Evolutionary conservation across 2,797 vertebrate genomes (phyloP), one percentile per base, ranked within the genome.

Genomic region (Coracias cyanogaster): DNA sequence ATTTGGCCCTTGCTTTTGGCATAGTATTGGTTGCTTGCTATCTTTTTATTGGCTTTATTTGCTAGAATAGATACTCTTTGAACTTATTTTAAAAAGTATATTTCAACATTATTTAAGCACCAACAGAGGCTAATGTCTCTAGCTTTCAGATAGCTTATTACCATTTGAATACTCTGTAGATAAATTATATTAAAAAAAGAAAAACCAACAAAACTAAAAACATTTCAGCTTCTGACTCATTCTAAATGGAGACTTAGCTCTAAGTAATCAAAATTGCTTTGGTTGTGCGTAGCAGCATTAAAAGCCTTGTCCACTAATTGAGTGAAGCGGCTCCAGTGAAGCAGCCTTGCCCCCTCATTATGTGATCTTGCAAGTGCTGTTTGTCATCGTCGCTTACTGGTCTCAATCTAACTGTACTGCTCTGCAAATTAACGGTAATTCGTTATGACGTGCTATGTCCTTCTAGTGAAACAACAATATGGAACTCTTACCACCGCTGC

Each of bases 301-400:
- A 99, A 99, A 99, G 99, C 99, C 98, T 96, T 98, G 98, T 98
- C 99, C 98, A 97, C 99, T 99, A 99, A 99, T 99, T 99, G 99
- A 99, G 98, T 98, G 99, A 98, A 98, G 98, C 98, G 12, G 95
- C 95, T 96, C 89, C 90, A 81, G 94, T 35, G 87, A 97, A 96
- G 98, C 98, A 97, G 98, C 97, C 97, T 98, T 98, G 98, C 98
- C 98, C 98, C 98, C 98, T 99, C 98, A 99, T 99, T 99, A 99
- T 98, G 98, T 98, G 96, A 98, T 98, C 97, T 97, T 98, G 98
- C 98, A 92, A 98, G 98, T 98, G 93, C 97, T 98, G 98, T 98
- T 98, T 98, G 98, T 98, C 98, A 98, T 98, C 97, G 96, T 97
- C 80, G 95, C 97, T 98, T 97, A 96, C 98, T 41, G 93, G 96